phyloP scores from a whole-genome alignment of 2,888 invertebrate species.

The Perizoma affinitatum region DNA sequence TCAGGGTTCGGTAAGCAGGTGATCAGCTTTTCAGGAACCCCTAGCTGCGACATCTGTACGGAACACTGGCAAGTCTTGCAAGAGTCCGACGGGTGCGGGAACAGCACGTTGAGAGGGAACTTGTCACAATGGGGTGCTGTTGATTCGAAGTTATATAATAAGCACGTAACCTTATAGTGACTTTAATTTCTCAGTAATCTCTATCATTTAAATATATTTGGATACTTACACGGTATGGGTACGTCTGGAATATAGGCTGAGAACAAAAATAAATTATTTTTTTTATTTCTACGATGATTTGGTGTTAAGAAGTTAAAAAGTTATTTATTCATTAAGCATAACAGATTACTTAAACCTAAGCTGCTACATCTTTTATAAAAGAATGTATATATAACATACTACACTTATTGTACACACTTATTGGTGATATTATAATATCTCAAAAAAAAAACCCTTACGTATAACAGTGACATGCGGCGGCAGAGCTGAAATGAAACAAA shows the following conservation, averaged over 20 bases:
- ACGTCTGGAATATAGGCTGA: slow-evolving; percentile 19
- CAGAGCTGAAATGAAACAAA: slow-evolving; percentile 22
- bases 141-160: background rate
- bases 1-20: slow-evolving; percentile 51
- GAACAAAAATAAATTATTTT: slow-evolving; percentile 3
- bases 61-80: slow-evolving; percentile 55
- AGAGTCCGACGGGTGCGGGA: slow-evolving; percentile 33
- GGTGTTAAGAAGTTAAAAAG: no score
- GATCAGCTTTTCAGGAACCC: slow-evolving; percentile 46
- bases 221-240: slow-evolving; percentile 21
- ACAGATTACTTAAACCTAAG: no score
- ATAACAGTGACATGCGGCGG: slow-evolving; percentile 23
- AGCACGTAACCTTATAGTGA: background rate
- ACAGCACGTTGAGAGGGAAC: slow-evolving; percentile 32
- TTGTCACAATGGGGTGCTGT: slow-evolving; percentile 30
- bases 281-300: background rate
- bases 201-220: background rate
- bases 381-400: no score
- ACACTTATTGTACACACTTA: no score
- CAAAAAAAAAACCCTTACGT: slow-evolving; percentile 23
- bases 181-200: no score
- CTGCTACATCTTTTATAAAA: no score
- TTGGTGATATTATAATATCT: background rate
- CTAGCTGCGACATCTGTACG: slow-evolving; percentile 32
- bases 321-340: no score